Evolutionary conservation across 2,113 vertebrate species (phyloP).

Genomic region (Actenoides hombroni): DNA sequence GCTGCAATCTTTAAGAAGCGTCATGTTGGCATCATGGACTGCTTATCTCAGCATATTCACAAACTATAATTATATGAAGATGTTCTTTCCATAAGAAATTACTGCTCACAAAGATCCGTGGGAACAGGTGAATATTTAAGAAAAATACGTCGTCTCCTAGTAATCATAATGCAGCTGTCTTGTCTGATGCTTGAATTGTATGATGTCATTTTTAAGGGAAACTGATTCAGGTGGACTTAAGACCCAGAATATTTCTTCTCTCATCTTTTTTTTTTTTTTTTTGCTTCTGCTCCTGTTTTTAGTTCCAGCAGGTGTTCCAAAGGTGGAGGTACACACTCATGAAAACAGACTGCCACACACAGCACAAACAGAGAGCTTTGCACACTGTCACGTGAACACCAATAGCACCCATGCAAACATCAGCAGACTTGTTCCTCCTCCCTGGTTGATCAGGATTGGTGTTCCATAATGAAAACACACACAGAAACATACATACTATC

Average conservation of each 20-base stretch:
- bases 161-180: not conserved
- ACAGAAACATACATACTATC: not conserved
- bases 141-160: not conserved
- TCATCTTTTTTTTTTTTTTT: not conserved
- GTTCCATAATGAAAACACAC: not conserved
- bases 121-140: not conserved
- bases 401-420: not conserved
- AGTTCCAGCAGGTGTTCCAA: not conserved
- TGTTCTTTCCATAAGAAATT: not conserved
- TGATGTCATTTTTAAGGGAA: not conserved
- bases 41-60: not conserved
- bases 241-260: not conserved
- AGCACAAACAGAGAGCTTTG: not conserved
- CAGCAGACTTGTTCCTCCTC: not conserved
- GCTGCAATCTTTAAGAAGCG: not conserved
- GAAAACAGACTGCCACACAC: not conserved
- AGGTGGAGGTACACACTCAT: not conserved
- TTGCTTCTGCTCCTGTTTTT: not conserved
- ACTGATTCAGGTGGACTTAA: not conserved
- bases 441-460: not conserved
- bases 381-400: accelerated
- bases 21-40: not conserved
- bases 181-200: not conserved
- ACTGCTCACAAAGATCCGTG: not conserved
- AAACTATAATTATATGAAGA: not conserved